Conservation (phyloP, 2,888 invertebrate genomes). For the Ennomos erosarius region DNA sequence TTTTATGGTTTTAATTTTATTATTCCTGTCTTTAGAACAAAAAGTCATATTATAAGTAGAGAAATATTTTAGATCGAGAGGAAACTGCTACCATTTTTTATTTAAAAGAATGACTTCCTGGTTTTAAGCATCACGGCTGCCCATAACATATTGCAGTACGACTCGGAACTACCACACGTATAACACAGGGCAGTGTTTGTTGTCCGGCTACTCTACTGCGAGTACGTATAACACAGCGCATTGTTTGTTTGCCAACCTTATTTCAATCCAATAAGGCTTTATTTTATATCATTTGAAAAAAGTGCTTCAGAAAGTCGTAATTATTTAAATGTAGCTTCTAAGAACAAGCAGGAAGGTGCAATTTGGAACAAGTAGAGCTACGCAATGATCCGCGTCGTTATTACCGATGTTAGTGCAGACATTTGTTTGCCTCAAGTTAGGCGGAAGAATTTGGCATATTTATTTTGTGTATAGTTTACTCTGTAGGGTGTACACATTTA, state of each 20-base stretch:
- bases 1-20: too few relatives aligned
- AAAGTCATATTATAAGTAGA: too few relatives aligned
- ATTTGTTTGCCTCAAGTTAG: conserved; percentile 22
- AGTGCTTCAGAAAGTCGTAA: not conserved
- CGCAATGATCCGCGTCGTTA: conserved; percentile 19
- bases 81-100: too few relatives aligned
- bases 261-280: conserved; percentile 12
- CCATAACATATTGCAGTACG: too few relatives aligned
- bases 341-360: not conserved
- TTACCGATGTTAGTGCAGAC: conserved; percentile 25
- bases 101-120: too few relatives aligned
- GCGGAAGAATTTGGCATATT: conserved; percentile 8
- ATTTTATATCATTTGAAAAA: conserved; percentile 5
- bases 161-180: too few relatives aligned
- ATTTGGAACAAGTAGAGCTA: not conserved
- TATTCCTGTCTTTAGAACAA: too few relatives aligned
- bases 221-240: conserved; percentile 3
- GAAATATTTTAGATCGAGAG: too few relatives aligned
- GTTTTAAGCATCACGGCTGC: too few relatives aligned
- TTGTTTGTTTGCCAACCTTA: conserved; percentile 8
- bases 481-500: not conserved
- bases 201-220: not conserved
- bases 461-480: not conserved
- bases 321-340: conserved; percentile 6
- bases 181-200: too few relatives aligned